Conservation (phyloP, 2,888 invertebrate genomes). For the Baccha elongata region DNA sequence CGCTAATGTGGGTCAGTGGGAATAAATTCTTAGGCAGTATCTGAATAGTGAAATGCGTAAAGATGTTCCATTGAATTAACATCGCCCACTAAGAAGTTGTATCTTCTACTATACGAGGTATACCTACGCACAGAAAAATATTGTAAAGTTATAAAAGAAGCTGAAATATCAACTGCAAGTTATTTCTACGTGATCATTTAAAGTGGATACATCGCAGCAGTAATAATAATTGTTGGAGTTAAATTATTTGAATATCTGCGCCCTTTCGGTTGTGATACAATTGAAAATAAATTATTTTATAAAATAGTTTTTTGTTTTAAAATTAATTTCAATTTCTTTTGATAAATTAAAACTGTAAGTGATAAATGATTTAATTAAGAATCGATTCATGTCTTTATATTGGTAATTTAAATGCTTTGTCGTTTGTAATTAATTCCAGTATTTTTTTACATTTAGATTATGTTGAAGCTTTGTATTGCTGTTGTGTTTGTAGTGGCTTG, state of each 20-base stretch:
- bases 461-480: slow-evolving; percentile 32
- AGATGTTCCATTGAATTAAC: slow-evolving; percentile 59
- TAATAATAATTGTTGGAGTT: background rate
- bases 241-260: slow-evolving; percentile 14
- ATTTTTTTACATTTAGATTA: slow-evolving; percentile 41
- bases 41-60: slow-evolving; percentile 35
- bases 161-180: slow-evolving; percentile 36
- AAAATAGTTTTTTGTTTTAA: no score
- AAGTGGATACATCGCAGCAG: slow-evolving; percentile 43
- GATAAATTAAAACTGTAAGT: no score
- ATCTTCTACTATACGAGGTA: background rate
- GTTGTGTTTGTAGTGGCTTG: slow-evolving; percentile 23
- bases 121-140: background rate
- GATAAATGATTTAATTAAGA: no score
- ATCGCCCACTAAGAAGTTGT: slow-evolving; percentile 35
- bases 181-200: slow-evolving; percentile 50
- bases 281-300: no score
- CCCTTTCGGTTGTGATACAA: background rate
- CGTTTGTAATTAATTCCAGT: no score
- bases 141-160: slow-evolving; percentile 64
- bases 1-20: slow-evolving; percentile 60
- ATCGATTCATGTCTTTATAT: no score
- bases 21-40: slow-evolving; percentile 40
- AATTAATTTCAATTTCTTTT: no score
- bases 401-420: no score